Percentiles rank a stretch among this genome's conserved stretches.
Conservation (phyloP, 2,888 invertebrate species). For the Exocentrus adspersus region DNA sequence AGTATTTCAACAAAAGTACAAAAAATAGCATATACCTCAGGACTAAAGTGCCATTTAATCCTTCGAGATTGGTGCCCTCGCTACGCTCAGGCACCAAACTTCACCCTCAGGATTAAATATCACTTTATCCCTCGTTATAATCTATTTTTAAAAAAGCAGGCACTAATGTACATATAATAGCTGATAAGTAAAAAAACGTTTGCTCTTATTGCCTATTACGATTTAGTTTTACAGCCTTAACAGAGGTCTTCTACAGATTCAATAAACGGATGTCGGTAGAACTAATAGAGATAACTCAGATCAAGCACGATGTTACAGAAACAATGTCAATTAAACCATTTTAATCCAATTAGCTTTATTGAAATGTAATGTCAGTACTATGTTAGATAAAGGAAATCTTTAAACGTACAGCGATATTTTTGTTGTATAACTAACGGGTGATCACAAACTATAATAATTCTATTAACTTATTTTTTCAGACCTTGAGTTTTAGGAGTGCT, state of each 20-base stretch:
- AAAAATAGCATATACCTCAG: too few relatives aligned
- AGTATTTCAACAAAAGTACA: too few relatives aligned
- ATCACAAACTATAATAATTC: neutral
- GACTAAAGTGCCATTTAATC: too few relatives aligned
- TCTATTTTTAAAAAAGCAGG: too few relatives aligned
- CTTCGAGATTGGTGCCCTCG: too few relatives aligned
- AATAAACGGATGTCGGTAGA: neutral
- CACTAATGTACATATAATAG: too few relatives aligned
- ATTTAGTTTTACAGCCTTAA: neutral
- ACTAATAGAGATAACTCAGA: constrained; percentile 14
- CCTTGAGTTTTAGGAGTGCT: too few relatives aligned
- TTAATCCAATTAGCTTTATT: constrained; percentile 13
- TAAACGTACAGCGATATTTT: neutral
- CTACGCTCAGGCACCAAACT: too few relatives aligned
- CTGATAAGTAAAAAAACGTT: too few relatives aligned
- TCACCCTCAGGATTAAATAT: too few relatives aligned
- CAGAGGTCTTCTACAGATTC: neutral
- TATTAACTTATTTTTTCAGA: neutral
- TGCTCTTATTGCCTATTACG: too few relatives aligned
- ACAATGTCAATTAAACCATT: constrained; percentile 14
- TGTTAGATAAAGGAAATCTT: constrained; percentile 12
- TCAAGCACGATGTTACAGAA: constrained; percentile 10
- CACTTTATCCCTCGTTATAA: too few relatives aligned
- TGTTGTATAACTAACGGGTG: neutral
- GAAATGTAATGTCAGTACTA: constrained; percentile 24